These are phyloP conservation scores for Tenthredo amoena DNA, from an alignment of 2,888 invertebrate species.

Conservation along the genomic window DNA sequence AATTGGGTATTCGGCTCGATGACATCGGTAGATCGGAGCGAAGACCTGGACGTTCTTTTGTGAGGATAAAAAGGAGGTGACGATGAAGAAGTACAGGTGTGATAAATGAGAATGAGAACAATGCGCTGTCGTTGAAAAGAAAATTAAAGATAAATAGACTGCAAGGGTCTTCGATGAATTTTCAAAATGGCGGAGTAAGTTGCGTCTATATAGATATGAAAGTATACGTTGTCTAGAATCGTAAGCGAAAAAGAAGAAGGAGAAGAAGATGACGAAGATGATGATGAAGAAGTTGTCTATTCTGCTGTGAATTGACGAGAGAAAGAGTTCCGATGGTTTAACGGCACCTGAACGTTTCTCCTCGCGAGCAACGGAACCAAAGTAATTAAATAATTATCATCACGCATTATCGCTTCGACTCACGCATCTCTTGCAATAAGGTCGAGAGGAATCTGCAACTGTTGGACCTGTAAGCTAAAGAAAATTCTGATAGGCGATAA, in stretches of 20 bases:
- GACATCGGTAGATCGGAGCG: background rate
- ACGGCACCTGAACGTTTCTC: constrained; percentile 16
- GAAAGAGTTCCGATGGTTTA: constrained; percentile 28
- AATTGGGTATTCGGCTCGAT: constrained; percentile 4
- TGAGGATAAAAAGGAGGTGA: background rate
- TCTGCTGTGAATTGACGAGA: background rate
- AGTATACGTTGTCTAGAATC: background rate
- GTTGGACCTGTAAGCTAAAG: background rate
- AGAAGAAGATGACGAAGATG: background rate
- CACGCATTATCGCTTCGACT: constrained; percentile 26
- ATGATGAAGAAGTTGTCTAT: background rate
- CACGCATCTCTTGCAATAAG: constrained; percentile 20
- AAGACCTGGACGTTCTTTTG: background rate
- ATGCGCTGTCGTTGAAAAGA: background rate
- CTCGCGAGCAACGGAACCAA: constrained; percentile 17
- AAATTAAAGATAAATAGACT: background rate
- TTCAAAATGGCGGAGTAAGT: background rate
- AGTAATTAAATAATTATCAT: constrained; percentile 40
- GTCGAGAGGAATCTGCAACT: background rate
- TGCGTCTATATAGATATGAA: background rate
- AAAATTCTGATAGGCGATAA: background rate
- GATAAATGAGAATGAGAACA: background rate
- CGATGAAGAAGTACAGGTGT: background rate
- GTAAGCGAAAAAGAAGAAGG: background rate
- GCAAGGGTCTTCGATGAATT: background rate